These are phyloP conservation scores for Drosophila asahinai DNA, from an alignment of 1,140 invertebrate species.

Conservation along the genomic window DNA sequence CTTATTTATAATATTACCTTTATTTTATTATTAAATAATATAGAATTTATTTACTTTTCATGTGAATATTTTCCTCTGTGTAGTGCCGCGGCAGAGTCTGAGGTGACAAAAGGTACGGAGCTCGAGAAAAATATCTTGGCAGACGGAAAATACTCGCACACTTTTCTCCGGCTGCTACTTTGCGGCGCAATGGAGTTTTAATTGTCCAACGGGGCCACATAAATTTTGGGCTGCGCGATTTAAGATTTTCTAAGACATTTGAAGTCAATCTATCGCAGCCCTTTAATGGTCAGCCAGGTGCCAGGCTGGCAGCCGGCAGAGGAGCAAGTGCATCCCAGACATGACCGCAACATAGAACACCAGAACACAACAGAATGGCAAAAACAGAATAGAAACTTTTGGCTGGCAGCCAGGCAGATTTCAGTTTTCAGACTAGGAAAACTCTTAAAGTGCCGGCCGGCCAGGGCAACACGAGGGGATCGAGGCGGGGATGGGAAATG, in stretches of 20 bases:
- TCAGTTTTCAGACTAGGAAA: constrained; percentile 17
- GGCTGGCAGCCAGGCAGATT: constrained; percentile 47
- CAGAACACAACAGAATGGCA: constrained; percentile 2
- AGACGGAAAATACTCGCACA: constrained; percentile 27
- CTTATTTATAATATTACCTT: no score
- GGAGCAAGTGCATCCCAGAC: constrained; percentile 38
- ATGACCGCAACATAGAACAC: constrained; percentile 33
- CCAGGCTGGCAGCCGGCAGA: constrained; percentile 27
- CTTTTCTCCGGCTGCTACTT: constrained; percentile 16
- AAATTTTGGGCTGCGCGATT: constrained; percentile 71
- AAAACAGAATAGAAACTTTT: constrained; percentile 23
- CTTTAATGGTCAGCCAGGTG: constrained; percentile 70
- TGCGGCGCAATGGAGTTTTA: constrained; percentile 69
- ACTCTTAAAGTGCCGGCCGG: constrained; percentile 59
- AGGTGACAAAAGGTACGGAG: constrained; percentile 70
- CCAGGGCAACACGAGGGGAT: background rate
- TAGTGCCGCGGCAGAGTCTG: constrained; percentile 10
- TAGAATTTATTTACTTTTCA: background rate
- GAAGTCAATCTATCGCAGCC: constrained; percentile 68
- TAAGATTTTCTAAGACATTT: constrained; percentile 73
- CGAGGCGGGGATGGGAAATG: constrained; percentile 47
- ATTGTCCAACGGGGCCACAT: constrained; percentile 66
- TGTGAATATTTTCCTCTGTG: background rate
- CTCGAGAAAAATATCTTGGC: constrained; percentile 60
- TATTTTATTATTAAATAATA: background rate